A percentile compares a stretch with the other conserved stretches of the same genome.
These are phyloP conservation scores for Pediacus dermestoides DNA, from an alignment of 2,888 invertebrate species.

Conservation along the genomic window DNA sequence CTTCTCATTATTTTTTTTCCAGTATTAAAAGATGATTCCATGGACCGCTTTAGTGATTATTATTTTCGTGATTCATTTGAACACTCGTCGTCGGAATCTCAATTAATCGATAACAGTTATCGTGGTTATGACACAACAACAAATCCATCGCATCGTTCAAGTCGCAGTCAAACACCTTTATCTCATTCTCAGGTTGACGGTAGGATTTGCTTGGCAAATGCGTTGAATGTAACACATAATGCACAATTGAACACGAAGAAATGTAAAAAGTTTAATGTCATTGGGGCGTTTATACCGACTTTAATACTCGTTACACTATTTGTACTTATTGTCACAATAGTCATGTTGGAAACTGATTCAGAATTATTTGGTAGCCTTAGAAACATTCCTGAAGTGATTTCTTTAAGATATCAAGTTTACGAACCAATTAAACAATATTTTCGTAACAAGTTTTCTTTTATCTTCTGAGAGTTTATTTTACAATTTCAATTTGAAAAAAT, in stretches of 20 bases:
- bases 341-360: constrained; percentile 77
- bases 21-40: constrained; percentile 48
- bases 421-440: constrained; percentile 78
- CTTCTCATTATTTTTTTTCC: constrained; percentile 25
- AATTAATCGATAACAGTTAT: constrained; percentile 54
- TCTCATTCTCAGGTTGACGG: constrained; percentile 47
- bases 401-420: constrained; percentile 76
- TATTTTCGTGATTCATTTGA: constrained; percentile 73
- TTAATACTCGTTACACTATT: constrained; percentile 70
- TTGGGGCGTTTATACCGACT: constrained; percentile 74
- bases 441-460: constrained; percentile 59
- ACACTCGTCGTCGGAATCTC: constrained; percentile 77
- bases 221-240: constrained; percentile 16
- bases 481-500: no score
- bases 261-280: constrained; percentile 58
- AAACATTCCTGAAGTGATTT: constrained; percentile 72
- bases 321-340: constrained; percentile 63
- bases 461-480: no score
- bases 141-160: constrained; percentile 51
- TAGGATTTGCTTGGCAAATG: constrained; percentile 40
- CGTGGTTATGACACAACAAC: constrained; percentile 44
- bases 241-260: constrained; percentile 29
- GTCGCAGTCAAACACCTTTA: constrained; percentile 52
- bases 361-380: constrained; percentile 65
- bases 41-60: constrained; percentile 60